Evolutionary conservation across 2,113 vertebrate genomes (phyloP), one percentile per base, ranked within the genome.

Genomic region (Lycaon pictus): DNA sequence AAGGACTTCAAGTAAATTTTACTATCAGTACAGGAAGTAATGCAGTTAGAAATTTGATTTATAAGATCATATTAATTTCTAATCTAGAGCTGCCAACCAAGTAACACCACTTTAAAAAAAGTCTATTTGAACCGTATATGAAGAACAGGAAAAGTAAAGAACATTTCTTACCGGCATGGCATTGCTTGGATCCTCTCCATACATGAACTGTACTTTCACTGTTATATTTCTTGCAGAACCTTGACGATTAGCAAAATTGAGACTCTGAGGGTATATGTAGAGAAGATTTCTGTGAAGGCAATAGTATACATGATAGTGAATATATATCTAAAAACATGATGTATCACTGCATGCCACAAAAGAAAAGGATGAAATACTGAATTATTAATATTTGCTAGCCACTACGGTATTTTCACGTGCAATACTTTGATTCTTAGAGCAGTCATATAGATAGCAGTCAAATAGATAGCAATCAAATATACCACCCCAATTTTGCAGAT

Each of bases 121-220:
- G 65, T 58, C 58, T 37, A 71, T 15, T 37, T 95, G 25, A 55
- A 65, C 7, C 23, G 82, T 10, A 32, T 4, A 16, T n/a, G 17
- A 25, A 91, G 12, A 96, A 76, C 0, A 0, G 0, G 29, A 96
- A 94, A 92, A 91, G 72, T 23, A 22, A 96, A 63, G 62, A 2
- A 0, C 15, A 20, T 17, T 60, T 95, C 99, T 97, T 99, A 99
- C 99, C 98, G 99, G 99, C 99, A 99, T 99, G 81, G 99, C 99
- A 90, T 99, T 99, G 98, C 99, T 99, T 12, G 99, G 98, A 98
- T 99, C 99, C 96, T 99, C 99, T 76, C 99, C 99, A 2, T 99
- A 99, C 99, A 99, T 99, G 97, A 99, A 99, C 98, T 99, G 99
- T 93, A 99, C 99, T 99, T 99, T 99, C 53, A 99, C 99, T 8